Evolutionary conservation across 2,797 vertebrate genomes (phyloP).

Genomic region (Peromyscus attwateri): DNA sequence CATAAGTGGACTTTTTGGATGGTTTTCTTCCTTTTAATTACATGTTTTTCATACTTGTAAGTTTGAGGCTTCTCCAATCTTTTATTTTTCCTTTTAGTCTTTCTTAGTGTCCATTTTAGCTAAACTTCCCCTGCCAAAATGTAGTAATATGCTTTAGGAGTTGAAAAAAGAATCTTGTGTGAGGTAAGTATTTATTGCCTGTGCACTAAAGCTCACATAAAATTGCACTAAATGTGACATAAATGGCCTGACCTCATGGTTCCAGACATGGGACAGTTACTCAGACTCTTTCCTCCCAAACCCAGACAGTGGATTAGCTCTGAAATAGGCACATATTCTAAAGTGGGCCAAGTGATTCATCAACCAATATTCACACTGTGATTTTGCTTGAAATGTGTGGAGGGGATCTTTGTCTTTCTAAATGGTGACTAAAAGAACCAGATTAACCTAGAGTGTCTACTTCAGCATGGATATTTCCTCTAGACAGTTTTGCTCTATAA

Average conservation of each 20-base stretch:
- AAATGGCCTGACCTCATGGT: neutral
- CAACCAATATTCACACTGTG: fast-evolving
- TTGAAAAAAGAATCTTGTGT: neutral
- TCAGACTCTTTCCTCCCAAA: neutral
- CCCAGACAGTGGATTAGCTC: neutral
- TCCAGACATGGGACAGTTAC: too few relatives aligned
- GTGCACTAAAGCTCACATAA: neutral
- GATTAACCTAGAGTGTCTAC: neutral
- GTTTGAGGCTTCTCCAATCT: neutral
- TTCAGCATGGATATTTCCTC: neutral
- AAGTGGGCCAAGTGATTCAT: neutral
- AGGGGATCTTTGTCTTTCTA: neutral
- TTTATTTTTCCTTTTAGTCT: neutral
- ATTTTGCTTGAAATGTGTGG: neutral
- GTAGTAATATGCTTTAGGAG: neutral
- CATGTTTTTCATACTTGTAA: neutral
- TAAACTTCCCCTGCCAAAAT: neutral
- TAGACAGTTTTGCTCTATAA: neutral
- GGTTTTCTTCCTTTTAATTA: neutral
- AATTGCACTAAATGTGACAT: neutral
- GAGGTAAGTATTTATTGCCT: neutral
- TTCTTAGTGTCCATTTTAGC: neutral
- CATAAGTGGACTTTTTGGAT: neutral
- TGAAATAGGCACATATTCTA: neutral
- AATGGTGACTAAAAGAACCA: neutral